phyloP scores from a whole-genome alignment of 2,797 vertebrate species.

The Hydrolagus colliei region DNA sequence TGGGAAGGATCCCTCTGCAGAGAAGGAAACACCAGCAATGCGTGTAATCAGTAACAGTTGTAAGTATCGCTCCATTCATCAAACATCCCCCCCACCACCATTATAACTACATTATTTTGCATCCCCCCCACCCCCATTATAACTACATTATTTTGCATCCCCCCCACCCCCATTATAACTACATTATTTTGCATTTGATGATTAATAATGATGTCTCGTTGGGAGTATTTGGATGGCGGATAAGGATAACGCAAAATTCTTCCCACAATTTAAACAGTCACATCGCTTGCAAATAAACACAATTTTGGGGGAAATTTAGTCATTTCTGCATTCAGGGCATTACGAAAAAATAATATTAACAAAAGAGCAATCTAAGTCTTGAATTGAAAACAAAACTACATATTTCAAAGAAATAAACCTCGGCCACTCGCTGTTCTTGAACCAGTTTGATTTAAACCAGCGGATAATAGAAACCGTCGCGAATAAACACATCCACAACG shows the following conservation, averaged over 20 bases:
- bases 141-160: neutral
- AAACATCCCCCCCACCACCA: neutral
- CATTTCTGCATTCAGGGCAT: neutral
- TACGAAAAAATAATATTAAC: neutral
- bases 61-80: too few species aligned
- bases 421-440: neutral
- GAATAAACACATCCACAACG: too few species aligned
- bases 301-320: neutral
- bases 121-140: neutral
- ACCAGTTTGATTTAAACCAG: neutral
- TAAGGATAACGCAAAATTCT: too few species aligned
- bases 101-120: neutral
- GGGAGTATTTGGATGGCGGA: too few species aligned
- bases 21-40: too few species aligned
- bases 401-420: neutral
- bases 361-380: neutral
- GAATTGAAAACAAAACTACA: neutral
- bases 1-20: constrained; percentile 76
- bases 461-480: too few species aligned
- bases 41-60: neutral
- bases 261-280: neutral
- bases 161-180: neutral
- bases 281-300: neutral
- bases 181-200: too few species aligned
- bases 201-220: too few species aligned